Evolutionary conservation across 1,140 invertebrate species (phyloP).

Genomic region (Amphibalanus amphitrite): DNA sequence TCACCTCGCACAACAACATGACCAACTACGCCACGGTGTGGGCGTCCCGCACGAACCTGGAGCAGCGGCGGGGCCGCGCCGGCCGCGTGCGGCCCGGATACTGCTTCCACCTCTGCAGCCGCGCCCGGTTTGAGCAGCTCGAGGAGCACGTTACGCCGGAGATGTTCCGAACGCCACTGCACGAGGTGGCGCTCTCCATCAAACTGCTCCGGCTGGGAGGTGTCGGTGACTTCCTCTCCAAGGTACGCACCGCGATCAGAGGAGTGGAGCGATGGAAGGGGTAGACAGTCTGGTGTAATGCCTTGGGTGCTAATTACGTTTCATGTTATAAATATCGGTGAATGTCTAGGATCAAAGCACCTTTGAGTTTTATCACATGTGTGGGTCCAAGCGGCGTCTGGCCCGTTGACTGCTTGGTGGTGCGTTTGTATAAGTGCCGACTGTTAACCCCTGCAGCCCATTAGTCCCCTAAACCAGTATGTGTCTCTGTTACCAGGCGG

Average conservation of each 20-base stretch:
- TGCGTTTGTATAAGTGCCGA: too few relatives aligned
- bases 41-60: slow-evolving; percentile 78
- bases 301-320: too few relatives aligned
- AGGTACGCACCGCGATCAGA: slow-evolving; percentile 29
- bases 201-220: slow-evolving; percentile 72
- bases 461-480: too few relatives aligned
- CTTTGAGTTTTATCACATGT: too few relatives aligned
- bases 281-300: too few relatives aligned
- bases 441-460: too few relatives aligned
- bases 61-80: slow-evolving; percentile 76
- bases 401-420: too few relatives aligned
- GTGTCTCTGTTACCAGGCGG: slow-evolving; percentile 39
- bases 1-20: slow-evolving; percentile 89
- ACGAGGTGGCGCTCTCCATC: slow-evolving; percentile 68
- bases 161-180: slow-evolving; percentile 87
- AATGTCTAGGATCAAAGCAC: too few relatives aligned
- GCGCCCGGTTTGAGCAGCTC: slow-evolving; percentile 47
- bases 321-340: too few relatives aligned
- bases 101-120: slow-evolving; percentile 74
- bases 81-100: slow-evolving; percentile 72
- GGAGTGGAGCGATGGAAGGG: too few relatives aligned
- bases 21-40: slow-evolving; percentile 86
- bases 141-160: slow-evolving; percentile 87
- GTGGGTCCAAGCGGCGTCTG: too few relatives aligned
- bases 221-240: slow-evolving; percentile 80